A percentile compares a stretch with the other conserved stretches of the same genome.
Conservation (phyloP, 1,140 invertebrate species). For the Diuraphis noxia region DNA sequence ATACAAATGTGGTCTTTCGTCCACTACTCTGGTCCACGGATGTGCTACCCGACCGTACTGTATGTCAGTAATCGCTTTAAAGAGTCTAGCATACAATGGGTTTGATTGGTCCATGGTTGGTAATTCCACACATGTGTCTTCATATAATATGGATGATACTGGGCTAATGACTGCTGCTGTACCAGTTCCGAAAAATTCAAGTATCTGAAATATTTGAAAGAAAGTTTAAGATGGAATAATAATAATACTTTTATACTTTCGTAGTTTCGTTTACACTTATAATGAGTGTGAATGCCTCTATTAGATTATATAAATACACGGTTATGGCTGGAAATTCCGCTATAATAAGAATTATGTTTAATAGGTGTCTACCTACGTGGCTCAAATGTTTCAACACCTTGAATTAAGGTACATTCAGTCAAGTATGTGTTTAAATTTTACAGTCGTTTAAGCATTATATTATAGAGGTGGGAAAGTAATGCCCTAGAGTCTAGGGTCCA, state of each 20-base stretch:
- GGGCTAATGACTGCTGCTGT: conserved; percentile 93
- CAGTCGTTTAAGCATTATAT: background rate
- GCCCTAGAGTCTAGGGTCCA: too few relatives aligned
- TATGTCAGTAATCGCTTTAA: conserved; percentile 77
- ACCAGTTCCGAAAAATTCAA: conserved; percentile 93
- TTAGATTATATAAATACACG: background rate
- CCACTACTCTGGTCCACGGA: conserved; percentile 66
- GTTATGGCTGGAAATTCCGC: background rate
- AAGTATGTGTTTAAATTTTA: background rate
- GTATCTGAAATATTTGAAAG: conserved; percentile 66
- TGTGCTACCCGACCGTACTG: conserved; percentile 81
- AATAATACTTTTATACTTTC: background rate
- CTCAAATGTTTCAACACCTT: background rate
- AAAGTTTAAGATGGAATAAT: background rate
- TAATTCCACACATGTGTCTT: conserved; percentile 69
- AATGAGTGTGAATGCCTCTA: too few relatives aligned
- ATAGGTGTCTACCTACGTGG: background rate
- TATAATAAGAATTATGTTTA: background rate
- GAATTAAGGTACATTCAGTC: background rate
- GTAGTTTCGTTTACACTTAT: too few relatives aligned
- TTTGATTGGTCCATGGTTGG: conserved; percentile 73
- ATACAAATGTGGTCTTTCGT: conserved; percentile 51
- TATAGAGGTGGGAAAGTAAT: too few relatives aligned
- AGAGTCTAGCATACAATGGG: conserved; percentile 71
- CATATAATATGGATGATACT: conserved; percentile 77